phyloP scores from a whole-genome alignment of 2,888 invertebrate genomes.

The Gordius sp. region DNA sequence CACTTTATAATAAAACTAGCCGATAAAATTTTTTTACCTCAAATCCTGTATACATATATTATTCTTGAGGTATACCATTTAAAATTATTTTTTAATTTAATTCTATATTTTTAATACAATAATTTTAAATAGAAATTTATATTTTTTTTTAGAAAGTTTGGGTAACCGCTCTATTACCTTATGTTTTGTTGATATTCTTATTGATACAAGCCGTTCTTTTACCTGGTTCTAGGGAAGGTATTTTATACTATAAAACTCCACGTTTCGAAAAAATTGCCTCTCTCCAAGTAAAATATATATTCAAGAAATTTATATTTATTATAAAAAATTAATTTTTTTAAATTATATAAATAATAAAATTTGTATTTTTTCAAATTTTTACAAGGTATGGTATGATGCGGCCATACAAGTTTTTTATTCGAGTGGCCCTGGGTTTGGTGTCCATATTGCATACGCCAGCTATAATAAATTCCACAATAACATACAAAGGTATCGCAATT shows the following conservation, averaged over 20 bases:
- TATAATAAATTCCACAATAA: constrained; percentile 98
- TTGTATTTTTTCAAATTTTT: no score
- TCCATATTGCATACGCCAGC: constrained; percentile 74
- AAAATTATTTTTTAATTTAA: neutral
- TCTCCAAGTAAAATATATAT: no score
- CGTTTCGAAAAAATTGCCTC: constrained; percentile 12
- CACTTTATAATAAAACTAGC: no score
- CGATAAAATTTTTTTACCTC: no score
- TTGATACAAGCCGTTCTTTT: constrained; percentile 17
- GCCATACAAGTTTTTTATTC: constrained; percentile 97
- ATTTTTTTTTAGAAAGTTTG: constrained; percentile 16
- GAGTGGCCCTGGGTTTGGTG: constrained; percentile 85
- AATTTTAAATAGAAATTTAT: no score
- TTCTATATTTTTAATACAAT: no score
- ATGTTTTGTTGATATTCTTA: constrained; percentile 16
- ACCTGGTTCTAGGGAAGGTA: constrained; percentile 18
- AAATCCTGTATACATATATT: no score
- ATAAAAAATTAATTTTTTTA: neutral
- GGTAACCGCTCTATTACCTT: constrained; percentile 20
- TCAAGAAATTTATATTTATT: no score
- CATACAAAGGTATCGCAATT: constrained; percentile 56
- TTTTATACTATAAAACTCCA: constrained; percentile 18
- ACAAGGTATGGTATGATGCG: constrained; percentile 90
- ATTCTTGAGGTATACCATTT: no score
- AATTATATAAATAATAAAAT: no score